Percentiles rank a stretch among this genome's conserved stretches.
These are phyloP conservation scores for Phania funesta DNA, from an alignment of 2,888 invertebrate genomes.

Conservation along the genomic window DNA sequence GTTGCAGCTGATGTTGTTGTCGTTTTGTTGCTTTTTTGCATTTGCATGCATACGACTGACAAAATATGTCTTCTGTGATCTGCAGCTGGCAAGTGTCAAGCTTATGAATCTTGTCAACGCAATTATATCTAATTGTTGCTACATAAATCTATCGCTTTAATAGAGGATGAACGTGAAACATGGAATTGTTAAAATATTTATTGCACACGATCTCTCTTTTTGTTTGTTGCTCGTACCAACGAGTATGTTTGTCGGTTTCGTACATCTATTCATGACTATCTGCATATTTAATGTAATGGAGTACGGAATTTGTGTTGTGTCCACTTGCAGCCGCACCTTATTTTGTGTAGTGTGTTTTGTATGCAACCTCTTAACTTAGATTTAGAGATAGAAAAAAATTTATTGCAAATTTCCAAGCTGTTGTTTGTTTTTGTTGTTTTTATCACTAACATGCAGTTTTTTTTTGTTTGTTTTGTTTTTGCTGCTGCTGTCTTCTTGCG, in stretches of 20 bases:
- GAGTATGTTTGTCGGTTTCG: not conserved
- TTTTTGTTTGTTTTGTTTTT: conserved; percentile 13
- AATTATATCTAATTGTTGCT: conserved; percentile 66
- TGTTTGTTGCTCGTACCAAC: not conserved
- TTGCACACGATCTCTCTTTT: conserved; percentile 58
- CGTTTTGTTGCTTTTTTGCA: not conserved
- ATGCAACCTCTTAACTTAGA: conserved; percentile 63
- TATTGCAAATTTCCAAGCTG: conserved; percentile 52
- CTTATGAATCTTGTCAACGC: conserved; percentile 66
- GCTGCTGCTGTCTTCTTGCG: conserved; percentile 29
- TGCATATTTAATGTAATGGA: conserved; percentile 47
- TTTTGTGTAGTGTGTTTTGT: conserved; percentile 43
- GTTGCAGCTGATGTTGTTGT: conserved; percentile 1
- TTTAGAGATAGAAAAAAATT: conserved; percentile 63
- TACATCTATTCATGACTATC: conserved; percentile 16
- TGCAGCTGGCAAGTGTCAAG: conserved; percentile 66
- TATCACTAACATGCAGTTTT: conserved; percentile 21
- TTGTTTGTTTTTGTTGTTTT: conserved; percentile 8
- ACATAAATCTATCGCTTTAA: conserved; percentile 64
- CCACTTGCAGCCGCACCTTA: conserved; percentile 65
- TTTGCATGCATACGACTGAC: conserved; percentile 56
- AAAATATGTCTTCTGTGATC: conserved; percentile 57
- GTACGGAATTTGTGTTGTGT: conserved; percentile 50
- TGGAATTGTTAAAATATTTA: conserved; percentile 63
- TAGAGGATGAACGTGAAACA: conserved; percentile 61